Conservation (phyloP, 2,797 vertebrate genomes). For the Percopsis omiscomaycus region DNA sequence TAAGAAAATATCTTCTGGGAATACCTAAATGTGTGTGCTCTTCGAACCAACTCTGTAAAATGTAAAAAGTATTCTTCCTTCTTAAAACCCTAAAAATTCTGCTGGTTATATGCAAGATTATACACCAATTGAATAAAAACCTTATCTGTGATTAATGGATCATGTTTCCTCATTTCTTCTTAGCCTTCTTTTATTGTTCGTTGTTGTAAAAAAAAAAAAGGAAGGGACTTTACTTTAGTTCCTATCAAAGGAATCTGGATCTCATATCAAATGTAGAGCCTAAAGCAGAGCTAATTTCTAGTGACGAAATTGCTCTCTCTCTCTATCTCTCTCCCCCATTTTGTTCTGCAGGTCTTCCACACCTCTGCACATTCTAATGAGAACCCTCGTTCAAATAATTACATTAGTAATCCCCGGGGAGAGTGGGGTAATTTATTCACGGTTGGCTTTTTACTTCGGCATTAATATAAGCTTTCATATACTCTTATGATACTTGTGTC, state of each 20-base stretch:
- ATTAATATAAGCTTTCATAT: constrained; percentile 67
- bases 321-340: constrained; percentile 49
- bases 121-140: constrained; percentile 69
- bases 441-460: constrained; percentile 66
- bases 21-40: constrained; percentile 29
- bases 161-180: constrained; percentile 40
- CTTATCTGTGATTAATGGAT: constrained; percentile 57
- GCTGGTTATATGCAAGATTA: constrained; percentile 53
- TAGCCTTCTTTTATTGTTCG: constrained; percentile 24
- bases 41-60: constrained; percentile 44
- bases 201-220: constrained; percentile 9
- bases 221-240: constrained; percentile 43
- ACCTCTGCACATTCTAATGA: constrained; percentile 78
- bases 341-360: constrained; percentile 64
- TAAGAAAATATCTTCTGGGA: constrained; percentile 30
- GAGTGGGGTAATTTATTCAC: constrained; percentile 69
- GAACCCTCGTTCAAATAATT: constrained; percentile 79
- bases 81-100: constrained; percentile 45
- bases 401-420: constrained; percentile 79
- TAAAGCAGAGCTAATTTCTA: constrained; percentile 70
- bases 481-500: constrained; percentile 32
- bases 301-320: constrained; percentile 55
- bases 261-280: constrained; percentile 71
- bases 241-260: constrained; percentile 68
- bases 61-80: constrained; percentile 51